These are phyloP conservation scores for Portevinia maculata DNA, from an alignment of 2,888 invertebrate genomes.

Conservation along the genomic window DNA sequence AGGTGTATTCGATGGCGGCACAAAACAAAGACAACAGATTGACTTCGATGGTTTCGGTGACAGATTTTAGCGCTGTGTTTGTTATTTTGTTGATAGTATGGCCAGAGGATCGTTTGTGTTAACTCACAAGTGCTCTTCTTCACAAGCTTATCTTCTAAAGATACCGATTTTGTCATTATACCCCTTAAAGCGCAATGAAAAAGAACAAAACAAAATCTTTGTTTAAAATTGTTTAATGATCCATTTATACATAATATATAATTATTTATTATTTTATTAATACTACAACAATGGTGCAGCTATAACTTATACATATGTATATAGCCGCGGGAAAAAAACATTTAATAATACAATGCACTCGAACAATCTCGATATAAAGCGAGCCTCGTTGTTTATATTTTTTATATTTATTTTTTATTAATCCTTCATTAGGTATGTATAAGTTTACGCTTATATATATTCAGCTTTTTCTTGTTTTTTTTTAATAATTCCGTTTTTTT, in stretches of 20 bases:
- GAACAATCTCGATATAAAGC: conserved; percentile 43
- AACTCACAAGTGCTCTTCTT: too few relatives aligned
- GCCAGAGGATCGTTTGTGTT: too few relatives aligned
- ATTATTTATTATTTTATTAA: conserved; percentile 45
- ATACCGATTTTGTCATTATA: too few relatives aligned
- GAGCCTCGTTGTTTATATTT: conserved; percentile 34
- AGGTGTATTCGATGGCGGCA: too few relatives aligned
- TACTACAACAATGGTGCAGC: conserved; percentile 67
- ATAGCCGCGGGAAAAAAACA: conserved; percentile 44
- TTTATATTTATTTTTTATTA: conserved; percentile 35
- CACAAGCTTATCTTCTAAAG: too few relatives aligned
- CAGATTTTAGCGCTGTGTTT: too few relatives aligned
- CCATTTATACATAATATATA: conserved; percentile 43
- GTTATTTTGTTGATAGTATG: too few relatives aligned
- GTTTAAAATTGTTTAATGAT: conserved; percentile 16
- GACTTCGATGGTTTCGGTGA: too few relatives aligned
- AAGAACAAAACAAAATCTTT: conserved; percentile 1
- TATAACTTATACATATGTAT: conserved; percentile 51
- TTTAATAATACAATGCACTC: conserved; percentile 38
- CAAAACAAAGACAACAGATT: too few relatives aligned
- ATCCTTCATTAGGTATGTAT: conserved; percentile 37
- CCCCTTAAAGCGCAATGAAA: background rate
- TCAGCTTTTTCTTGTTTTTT: conserved; percentile 44
- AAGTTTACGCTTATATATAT: conserved; percentile 32
- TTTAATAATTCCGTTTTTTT: conserved; percentile 53